phyloP scores from a whole-genome alignment of 92 coral and sea anemone genomes.

The Epizoanthus illoricatus region DNA sequence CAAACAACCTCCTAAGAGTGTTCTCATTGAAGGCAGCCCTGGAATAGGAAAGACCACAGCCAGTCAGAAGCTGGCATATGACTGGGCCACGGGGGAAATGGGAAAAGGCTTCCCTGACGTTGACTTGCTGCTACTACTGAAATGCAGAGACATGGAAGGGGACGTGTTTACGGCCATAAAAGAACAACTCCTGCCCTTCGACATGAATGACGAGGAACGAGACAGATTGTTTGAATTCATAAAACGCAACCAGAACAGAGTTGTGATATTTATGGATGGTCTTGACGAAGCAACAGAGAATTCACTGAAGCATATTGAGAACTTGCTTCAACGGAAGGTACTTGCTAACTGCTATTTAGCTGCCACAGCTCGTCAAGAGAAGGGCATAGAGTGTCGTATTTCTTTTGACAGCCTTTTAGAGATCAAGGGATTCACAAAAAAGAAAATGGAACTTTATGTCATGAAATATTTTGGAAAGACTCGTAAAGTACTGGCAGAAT shows the following conservation, averaged over 20 bases:
- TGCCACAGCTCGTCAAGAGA: constrained; percentile 40
- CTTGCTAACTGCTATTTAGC: constrained; percentile 9
- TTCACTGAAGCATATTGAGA: background rate
- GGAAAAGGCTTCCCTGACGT: too few species aligned
- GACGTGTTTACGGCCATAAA: constrained; percentile 20
- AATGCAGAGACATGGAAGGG: too few species aligned
- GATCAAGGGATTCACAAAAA: too few species aligned
- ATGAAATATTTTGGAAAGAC: constrained; percentile 13
- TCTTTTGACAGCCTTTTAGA: constrained; percentile 31
- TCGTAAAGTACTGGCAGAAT: too few species aligned
- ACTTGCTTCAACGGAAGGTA: constrained; percentile 26
- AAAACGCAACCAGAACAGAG: constrained; percentile 18
- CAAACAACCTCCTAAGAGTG: constrained; percentile 13
- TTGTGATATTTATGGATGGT: constrained; percentile 39
- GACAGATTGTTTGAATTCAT: constrained; percentile 22
- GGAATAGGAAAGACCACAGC: too few species aligned
- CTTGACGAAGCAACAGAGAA: constrained; percentile 26
- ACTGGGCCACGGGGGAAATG: too few species aligned
- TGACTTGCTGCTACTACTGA: too few species aligned
- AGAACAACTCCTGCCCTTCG: constrained; percentile 36
- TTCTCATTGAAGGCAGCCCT: too few species aligned
- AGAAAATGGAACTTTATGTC: constrained; percentile 19
- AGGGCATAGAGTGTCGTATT: constrained; percentile 14
- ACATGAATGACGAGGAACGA: constrained; percentile 13
- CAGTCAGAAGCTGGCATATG: too few species aligned